Percentiles rank a stretch among this genome's conserved stretches.
These are phyloP conservation scores for Gasterosteus aculeatus DNA, from an alignment of 2,113 vertebrate genomes.

Conservation along the genomic window DNA sequence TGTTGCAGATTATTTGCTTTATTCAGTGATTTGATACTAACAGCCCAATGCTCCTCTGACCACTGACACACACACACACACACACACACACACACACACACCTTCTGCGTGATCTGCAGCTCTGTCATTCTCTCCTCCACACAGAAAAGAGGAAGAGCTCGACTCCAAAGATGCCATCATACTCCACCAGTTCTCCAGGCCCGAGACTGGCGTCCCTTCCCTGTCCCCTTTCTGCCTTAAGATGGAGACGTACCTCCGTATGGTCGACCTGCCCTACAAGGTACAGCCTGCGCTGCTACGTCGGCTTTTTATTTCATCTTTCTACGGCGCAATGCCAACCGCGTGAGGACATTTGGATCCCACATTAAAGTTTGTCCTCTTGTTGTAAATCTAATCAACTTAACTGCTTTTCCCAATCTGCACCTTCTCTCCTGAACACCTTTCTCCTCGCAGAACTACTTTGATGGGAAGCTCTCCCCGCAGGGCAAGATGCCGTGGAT, in stretches of 20 bases:
- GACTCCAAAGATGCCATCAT: conserved; percentile 98
- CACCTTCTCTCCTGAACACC: not conserved
- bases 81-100: not conserved
- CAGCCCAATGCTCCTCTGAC: not conserved
- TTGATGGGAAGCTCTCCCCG: conserved; percentile 96
- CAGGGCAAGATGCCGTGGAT: conserved; percentile 99
- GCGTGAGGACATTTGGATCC: not conserved
- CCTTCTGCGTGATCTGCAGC: not conserved
- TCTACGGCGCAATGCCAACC: not conserved
- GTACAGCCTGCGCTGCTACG: conserved; percentile 70
- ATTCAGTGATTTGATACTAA: not conserved
- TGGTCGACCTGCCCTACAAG: conserved; percentile 98
- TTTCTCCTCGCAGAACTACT: conserved; percentile 88
- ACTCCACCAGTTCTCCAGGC: conserved; percentile 97
- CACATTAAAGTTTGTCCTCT: too few species aligned
- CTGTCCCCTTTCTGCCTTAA: conserved; percentile 98
- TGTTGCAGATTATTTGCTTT: conserved; percentile 12
- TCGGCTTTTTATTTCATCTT: not conserved
- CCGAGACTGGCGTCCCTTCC: conserved; percentile 90
- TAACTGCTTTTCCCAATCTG: not conserved
- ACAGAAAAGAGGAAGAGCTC: conserved; percentile 96
- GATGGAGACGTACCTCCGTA: conserved; percentile 97
- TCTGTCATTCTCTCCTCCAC: conserved; percentile 10
- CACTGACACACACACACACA: not conserved
- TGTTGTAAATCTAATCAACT: too few species aligned